Conservation (phyloP, 2,797 vertebrate species). For the Acomys russatus region DNA sequence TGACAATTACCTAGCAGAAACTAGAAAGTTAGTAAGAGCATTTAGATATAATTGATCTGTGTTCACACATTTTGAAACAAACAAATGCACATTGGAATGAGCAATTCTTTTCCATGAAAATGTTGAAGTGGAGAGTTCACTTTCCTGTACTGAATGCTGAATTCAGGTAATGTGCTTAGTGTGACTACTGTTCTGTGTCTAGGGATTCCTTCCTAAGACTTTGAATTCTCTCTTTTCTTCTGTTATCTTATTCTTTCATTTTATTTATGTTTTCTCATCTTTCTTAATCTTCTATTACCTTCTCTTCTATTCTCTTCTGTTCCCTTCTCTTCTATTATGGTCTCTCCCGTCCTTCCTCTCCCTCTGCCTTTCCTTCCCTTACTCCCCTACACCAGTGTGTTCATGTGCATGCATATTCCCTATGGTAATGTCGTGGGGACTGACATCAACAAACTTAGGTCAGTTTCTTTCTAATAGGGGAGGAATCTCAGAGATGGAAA, state of each 20-base stretch:
- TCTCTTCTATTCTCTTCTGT: no score
- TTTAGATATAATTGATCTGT: neutral
- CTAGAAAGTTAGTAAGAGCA: neutral
- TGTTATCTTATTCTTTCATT: neutral
- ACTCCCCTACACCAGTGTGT: no score
- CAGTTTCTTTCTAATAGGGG: neutral
- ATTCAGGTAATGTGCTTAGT: neutral
- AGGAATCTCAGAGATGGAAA: neutral
- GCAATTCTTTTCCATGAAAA: neutral
- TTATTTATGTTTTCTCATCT: neutral
- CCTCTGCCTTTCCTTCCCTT: neutral
- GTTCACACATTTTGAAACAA: neutral
- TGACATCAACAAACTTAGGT: neutral
- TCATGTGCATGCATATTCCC: neutral
- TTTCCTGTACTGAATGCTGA: neutral
- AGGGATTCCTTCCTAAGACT: neutral
- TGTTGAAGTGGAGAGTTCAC: neutral
- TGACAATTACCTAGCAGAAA: neutral
- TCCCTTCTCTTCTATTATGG: neutral
- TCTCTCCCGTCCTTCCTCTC: neutral
- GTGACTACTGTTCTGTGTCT: neutral
- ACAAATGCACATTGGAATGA: no score
- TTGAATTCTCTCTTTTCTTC: neutral
- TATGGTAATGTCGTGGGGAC: neutral
- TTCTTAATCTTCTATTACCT: no score